These are phyloP conservation scores for Cryptotermes secundus DNA, from an alignment of 1,140 invertebrate species.

Conservation along the genomic window DNA sequence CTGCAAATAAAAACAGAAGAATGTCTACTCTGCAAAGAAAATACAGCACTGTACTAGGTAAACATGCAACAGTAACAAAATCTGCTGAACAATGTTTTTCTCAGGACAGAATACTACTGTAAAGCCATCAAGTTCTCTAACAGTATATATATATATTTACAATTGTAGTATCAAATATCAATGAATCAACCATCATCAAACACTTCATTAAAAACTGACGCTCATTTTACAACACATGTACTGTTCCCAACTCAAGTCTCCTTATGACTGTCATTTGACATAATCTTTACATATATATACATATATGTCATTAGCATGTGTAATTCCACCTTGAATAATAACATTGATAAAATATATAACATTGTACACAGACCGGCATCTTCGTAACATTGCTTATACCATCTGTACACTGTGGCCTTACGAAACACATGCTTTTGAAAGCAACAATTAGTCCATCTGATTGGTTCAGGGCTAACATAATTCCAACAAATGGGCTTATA, in stretches of 20 bases:
- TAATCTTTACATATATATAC: constrained; percentile 8
- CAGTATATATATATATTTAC: background rate
- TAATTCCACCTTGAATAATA: background rate
- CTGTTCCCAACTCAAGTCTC: background rate
- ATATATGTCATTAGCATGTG: background rate
- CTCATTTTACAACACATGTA: background rate
- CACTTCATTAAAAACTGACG: background rate
- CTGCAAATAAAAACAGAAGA: too few species aligned
- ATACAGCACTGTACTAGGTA: too few species aligned
- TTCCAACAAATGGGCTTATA: too few species aligned
- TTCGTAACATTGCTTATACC: background rate
- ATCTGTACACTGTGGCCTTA: background rate
- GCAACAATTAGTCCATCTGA: too few species aligned
- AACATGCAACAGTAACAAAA: too few species aligned
- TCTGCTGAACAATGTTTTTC: background rate
- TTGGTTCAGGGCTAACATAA: too few species aligned
- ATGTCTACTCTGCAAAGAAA: too few species aligned
- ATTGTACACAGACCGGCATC: background rate
- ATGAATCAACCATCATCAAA: background rate
- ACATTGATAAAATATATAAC: background rate
- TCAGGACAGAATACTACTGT: background rate
- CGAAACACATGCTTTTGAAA: too few species aligned
- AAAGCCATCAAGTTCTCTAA: background rate
- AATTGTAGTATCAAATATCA: constrained; percentile 5
- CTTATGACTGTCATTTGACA: background rate